phyloP scores from a whole-genome alignment of 1,140 invertebrate species.

The Hyles vespertilio region DNA sequence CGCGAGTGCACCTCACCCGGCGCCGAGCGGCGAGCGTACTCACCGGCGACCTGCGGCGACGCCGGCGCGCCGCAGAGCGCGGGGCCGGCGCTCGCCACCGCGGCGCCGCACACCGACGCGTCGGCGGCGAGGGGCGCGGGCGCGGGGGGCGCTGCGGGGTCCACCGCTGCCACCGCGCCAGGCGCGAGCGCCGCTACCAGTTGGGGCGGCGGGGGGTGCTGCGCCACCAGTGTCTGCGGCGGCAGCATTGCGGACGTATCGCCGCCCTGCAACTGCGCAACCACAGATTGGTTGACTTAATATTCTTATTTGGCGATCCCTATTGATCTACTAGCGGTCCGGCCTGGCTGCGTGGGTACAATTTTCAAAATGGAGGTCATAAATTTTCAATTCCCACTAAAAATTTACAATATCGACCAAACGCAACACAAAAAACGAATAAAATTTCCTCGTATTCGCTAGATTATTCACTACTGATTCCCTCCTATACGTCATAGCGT shows the following conservation, averaged over 20 bases:
- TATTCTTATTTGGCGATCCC: too few relatives aligned
- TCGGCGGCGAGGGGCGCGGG: too few relatives aligned
- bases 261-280: constrained; percentile 37
- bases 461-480: too few relatives aligned
- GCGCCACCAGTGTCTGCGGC: not conserved
- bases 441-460: too few relatives aligned
- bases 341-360: too few relatives aligned
- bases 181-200: constrained; percentile 4
- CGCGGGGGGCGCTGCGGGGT: not conserved
- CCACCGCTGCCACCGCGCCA: not conserved
- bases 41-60: not conserved
- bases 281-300: not conserved
- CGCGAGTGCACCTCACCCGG: constrained; percentile 4
- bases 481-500: too few relatives aligned
- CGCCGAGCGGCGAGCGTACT: not conserved
- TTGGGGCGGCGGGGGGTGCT: constrained; percentile 18
- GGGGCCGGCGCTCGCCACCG: not conserved
- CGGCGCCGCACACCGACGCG: constrained; percentile 6
- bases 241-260: constrained; percentile 13
- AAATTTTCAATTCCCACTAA: too few relatives aligned
- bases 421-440: too few relatives aligned
- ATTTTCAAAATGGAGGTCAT: too few relatives aligned
- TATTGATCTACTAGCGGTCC: too few relatives aligned
- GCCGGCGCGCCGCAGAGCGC: not conserved
- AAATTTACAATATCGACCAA: too few relatives aligned